Evolutionary conservation across 1,140 invertebrate species (phyloP).

Genomic region (Cydia strobilella): DNA sequence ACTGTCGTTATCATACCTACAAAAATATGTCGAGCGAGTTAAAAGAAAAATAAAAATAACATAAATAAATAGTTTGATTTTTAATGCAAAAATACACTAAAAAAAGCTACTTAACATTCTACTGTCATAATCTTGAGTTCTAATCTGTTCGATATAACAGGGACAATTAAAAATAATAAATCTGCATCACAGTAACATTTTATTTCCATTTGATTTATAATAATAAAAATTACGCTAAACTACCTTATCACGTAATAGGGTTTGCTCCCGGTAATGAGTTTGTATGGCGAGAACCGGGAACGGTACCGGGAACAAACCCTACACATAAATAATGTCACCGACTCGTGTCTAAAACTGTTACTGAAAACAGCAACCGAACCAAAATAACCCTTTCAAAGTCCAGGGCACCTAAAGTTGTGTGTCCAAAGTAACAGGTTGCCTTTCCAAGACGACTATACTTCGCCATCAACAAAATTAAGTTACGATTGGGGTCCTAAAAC

Average conservation of each 20-base stretch:
- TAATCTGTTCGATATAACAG: not conserved
- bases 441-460: no score
- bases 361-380: not conserved
- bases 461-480: no score
- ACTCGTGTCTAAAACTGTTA: not conserved
- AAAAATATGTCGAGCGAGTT: not conserved
- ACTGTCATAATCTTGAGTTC: not conserved
- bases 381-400: not conserved
- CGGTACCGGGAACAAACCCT: no score
- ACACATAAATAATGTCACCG: conserved; percentile 2
- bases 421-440: no score
- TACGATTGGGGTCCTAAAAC: no score
- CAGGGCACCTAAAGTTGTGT: not conserved
- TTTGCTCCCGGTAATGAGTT: no score
- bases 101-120: not conserved
- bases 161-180: not conserved
- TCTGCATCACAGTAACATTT: conserved; percentile 17
- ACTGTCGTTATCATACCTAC: no score
- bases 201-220: conserved; percentile 27
- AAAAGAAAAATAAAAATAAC: no score
- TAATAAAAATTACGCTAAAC: conserved; percentile 16
- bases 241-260: conserved; percentile 8
- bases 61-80: not conserved
- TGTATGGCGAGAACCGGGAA: no score
- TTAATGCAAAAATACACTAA: not conserved